phyloP scores from a whole-genome alignment of 2,113 vertebrate species.

The Ammodytes dubius region DNA sequence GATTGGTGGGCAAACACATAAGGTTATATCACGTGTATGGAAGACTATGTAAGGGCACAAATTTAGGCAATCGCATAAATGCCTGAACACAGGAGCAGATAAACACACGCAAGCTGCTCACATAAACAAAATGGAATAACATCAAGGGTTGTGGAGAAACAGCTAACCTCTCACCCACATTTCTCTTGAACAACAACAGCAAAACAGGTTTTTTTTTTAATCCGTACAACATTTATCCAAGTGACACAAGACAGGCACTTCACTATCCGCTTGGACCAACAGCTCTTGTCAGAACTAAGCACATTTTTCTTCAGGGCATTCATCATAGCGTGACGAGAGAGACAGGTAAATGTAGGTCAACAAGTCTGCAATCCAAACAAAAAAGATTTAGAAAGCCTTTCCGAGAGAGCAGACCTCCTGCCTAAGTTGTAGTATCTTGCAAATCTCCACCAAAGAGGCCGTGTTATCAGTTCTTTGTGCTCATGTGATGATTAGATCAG shows the following conservation, averaged over 20 bases:
- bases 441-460: no score
- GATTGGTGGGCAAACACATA: constrained; percentile 3
- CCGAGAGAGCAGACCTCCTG: background rate
- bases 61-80: background rate
- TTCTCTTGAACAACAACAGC: constrained; percentile 34
- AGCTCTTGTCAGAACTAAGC: background rate
- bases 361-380: constrained; percentile 2
- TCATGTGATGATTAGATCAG: no score
- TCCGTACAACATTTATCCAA: constrained; percentile 51
- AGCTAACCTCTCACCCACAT: constrained; percentile 63
- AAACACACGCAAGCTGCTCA: background rate
- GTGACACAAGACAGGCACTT: background rate
- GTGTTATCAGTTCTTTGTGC: background rate
- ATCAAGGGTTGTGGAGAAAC: background rate
- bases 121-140: constrained; percentile 21
- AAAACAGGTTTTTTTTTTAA: constrained; percentile 1
- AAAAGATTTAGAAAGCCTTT: background rate
- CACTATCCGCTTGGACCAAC: background rate
- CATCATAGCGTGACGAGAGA: background rate
- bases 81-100: background rate
- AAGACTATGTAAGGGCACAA: background rate
- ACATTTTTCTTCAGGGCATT: background rate
- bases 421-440: background rate
- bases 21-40: background rate
- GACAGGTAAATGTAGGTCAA: constrained; percentile 46